A percentile compares a stretch with the other conserved stretches of the same genome.
These are phyloP conservation scores for Eidolon helvum DNA, from an alignment of 2,113 vertebrate genomes.

Conservation along the genomic window DNA sequence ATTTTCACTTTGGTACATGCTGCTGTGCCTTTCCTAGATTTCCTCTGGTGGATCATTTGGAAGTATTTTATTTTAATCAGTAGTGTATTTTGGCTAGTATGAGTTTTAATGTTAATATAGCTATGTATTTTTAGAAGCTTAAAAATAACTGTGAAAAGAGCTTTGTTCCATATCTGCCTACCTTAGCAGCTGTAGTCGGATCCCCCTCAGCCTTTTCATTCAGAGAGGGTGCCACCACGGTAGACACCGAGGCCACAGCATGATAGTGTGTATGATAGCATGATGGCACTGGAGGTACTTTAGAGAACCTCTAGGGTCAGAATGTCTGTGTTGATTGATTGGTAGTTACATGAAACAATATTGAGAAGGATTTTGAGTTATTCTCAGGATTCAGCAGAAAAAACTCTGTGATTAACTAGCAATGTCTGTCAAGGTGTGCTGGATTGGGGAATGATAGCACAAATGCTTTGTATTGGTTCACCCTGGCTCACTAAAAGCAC, in stretches of 20 bases:
- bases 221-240: neutral
- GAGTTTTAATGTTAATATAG: conserved; percentile 46
- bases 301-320: neutral
- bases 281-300: neutral
- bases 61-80: conserved; percentile 27
- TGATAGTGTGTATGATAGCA: neutral
- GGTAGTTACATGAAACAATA: neutral
- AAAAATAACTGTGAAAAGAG: conserved; percentile 45
- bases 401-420: neutral
- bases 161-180: neutral
- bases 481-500: neutral
- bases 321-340: neutral
- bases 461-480: neutral
- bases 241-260: neutral
- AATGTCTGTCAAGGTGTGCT: neutral
- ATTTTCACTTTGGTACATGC: neutral
- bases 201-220: neutral
- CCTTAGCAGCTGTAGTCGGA: neutral
- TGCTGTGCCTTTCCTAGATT: neutral
- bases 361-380: neutral
- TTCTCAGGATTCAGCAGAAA: neutral
- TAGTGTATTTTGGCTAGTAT: conserved; percentile 31
- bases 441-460: neutral
- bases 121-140: conserved; percentile 49
- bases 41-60: conserved; percentile 20